Evolutionary conservation across 2,888 invertebrate genomes (phyloP).

Genomic region (Abscondita cerata): DNA sequence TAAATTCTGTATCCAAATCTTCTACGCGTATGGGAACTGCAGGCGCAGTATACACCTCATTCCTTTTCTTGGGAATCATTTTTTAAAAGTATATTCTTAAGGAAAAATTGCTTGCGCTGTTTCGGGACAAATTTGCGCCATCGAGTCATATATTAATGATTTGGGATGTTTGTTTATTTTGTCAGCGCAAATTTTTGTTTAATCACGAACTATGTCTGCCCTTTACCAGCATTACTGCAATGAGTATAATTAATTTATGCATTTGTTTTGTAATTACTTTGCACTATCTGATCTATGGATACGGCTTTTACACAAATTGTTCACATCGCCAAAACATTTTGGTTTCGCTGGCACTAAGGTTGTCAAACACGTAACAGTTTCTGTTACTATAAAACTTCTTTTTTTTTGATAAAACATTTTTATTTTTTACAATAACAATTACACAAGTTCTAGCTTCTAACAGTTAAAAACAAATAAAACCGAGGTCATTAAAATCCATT

Average conservation of each 20-base stretch:
- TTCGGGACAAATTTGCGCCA: not conserved
- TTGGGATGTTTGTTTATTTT: constrained; percentile 6
- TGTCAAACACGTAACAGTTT: no score
- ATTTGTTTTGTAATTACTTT: constrained; percentile 3
- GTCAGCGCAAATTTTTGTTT: constrained; percentile 3
- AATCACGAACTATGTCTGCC: not conserved
- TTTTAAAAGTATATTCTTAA: not conserved
- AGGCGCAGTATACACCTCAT: no score
- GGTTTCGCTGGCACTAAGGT: no score
- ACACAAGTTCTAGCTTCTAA: no score
- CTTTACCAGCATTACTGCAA: constrained; percentile 3
- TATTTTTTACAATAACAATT: no score
- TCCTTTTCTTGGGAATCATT: not conserved
- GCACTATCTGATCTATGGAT: no score
- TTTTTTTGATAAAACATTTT: constrained; percentile 5
- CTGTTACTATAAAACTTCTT: not conserved
- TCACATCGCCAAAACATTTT: constrained; percentile 7
- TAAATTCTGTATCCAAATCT: not conserved
- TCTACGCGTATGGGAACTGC: constrained; percentile 2
- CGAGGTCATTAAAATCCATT: no score
- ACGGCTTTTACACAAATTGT: no score
- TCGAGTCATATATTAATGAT: constrained; percentile 4
- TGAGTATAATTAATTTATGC: not conserved
- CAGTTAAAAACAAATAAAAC: no score
- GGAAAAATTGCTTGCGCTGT: constrained; percentile 1